Evolutionary conservation across 2,888 invertebrate species (phyloP), one percentile per base, ranked within the genome.

Genomic region (Apocheima hispidaria): DNA sequence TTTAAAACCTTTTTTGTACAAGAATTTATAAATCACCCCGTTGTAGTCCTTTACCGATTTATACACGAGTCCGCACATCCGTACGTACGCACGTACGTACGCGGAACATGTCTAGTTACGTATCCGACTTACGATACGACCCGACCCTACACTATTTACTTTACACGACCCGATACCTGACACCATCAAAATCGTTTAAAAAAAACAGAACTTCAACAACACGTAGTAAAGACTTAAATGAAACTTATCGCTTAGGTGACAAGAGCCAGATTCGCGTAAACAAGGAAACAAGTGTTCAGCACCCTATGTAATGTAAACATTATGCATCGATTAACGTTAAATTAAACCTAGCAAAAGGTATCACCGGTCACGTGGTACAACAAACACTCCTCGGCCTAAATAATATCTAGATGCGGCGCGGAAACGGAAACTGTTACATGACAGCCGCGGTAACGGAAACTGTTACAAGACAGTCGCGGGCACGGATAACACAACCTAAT

Each of bases 1-100:
- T 79, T 74, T 77, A 30, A 82, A 79, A 78, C 75, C 72, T 73
- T 80, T 81, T 89, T 88, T 90, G 86, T 88, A 90, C 89, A 87
- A 86, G 81, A 79, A 65, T 68, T 69, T 65, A 54, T 65, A 60
- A 66, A 68, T 63, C 54, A 68, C 70, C 72, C 74, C 73, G 73
- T 65, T 65, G 74, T 71, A 63, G 60, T 65, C 57, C 44, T 50
- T 20, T 35, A 28, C 38, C 52, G 50, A 36, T 60, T 52, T 51
- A 51, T 58, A 60, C 60, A 55, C 35, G 38, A 43, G 7, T 38
- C 46, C 30, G 30, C 44, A 21, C 14, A 5, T 16, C 6, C 14
- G 7, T n/a, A n/a, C n/a, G n/a, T n/a, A n/a, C n/a, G n/a, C n/a
- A n/a, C n/a, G n/a, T n/a, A n/a, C n/a, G n/a, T n/a, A n/a, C n/a